Evolutionary conservation across 2,888 invertebrate genomes (phyloP).

Genomic region (Trachelus tabidus): DNA sequence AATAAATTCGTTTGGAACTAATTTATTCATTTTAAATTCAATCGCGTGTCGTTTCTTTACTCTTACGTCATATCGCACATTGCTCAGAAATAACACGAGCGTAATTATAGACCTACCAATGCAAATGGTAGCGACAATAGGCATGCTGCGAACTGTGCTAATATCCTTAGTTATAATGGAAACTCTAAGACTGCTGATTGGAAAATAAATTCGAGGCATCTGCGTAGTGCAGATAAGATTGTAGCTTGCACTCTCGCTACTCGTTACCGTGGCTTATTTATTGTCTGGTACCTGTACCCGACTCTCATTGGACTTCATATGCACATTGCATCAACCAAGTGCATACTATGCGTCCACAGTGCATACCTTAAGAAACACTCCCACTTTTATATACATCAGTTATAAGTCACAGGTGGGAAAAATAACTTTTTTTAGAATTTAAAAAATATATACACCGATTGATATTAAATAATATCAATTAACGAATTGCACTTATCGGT

Average conservation of each 20-base stretch:
- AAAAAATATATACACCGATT: no score
- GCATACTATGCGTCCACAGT: background rate
- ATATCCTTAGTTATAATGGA: slow-evolving; percentile 27
- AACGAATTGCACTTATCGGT: no score
- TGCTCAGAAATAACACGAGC: background rate
- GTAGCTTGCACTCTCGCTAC: slow-evolving; percentile 18
- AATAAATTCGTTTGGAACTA: background rate
- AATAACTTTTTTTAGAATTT: no score
- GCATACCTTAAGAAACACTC: background rate
- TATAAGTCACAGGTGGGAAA: no score
- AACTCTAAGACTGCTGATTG: slow-evolving; percentile 32
- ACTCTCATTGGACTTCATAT: background rate
- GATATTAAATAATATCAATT: no score
- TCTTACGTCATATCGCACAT: background rate
- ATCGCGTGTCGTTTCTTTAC: background rate
- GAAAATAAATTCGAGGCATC: slow-evolving; percentile 48
- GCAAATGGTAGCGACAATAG: slow-evolving; percentile 6
- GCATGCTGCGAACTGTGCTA: background rate
- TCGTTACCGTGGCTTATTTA: slow-evolving; percentile 42
- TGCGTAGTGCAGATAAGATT: slow-evolving; percentile 45
- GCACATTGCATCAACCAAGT: background rate
- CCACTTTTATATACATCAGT: background rate
- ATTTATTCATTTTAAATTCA: background rate
- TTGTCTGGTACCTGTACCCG: slow-evolving; percentile 32
- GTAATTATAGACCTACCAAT: background rate